Evolutionary conservation across 2,113 vertebrate genomes (phyloP), one percentile per base, ranked within the genome.

Genomic region (Rissa tridactyla): DNA sequence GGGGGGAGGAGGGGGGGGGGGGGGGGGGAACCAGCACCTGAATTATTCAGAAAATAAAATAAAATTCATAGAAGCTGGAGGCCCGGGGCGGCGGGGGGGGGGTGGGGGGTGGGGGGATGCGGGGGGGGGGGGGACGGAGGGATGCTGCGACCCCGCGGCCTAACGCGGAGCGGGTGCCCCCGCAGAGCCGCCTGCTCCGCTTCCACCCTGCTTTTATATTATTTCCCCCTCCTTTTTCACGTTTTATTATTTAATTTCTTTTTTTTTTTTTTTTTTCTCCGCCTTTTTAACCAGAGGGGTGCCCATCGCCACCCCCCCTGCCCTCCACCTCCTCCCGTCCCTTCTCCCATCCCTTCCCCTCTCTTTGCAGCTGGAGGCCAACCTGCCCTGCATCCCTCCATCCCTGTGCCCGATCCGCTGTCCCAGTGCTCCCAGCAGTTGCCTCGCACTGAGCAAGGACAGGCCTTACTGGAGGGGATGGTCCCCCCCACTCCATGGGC

Each of bases 11-110:
- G 5, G 5, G 5, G 19, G 6, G 4, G 26, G 12, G 1, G 40
- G 34, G 57, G 65, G 44, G 30, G 52, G 29, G 27, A 72, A 47
- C 79, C 51, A 85, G 84, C 84, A 87, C 92, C 88, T 84, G 78
- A 94, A 87, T 94, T 57, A 90, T 94, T 88, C 85, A 72, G 85
- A 76, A 88, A 94, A 93, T 79, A 78, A 85, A 93, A 94, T 68
- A 44, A 83, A 90, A 94, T 68, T 34, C 79, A 40, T 27, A 60
- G 54, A 62, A 61, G 65, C 42, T 15, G 86, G 34, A 72, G 72
- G 71, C 38, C 18, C 5, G 26, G 14, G 46, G 47, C 8, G 12
- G 88, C 32, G 6, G 62, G 38, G 40, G 34, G 44, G 36, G 46
- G 47, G 71, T 38, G 6, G 62, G 38, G 40, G 34, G 49, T n/a